Percentiles rank a stretch among this genome's conserved stretches.
phyloP scores from a whole-genome alignment of 2,113 vertebrate species.

The Chaetorhynchus papuensis region DNA sequence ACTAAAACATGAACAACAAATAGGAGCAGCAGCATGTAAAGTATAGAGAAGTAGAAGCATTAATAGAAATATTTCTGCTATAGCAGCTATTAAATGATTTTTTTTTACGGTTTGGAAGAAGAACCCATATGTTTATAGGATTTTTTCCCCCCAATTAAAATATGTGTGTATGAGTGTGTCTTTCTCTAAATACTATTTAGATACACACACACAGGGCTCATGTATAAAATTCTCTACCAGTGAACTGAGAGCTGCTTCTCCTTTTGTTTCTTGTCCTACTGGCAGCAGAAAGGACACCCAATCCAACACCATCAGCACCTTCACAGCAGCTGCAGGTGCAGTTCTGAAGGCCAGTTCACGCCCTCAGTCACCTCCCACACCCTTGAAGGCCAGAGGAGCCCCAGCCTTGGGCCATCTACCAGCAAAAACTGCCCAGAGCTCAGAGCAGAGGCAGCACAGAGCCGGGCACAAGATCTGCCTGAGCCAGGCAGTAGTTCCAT shows the following conservation, averaged over 20 bases:
- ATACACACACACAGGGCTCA: background rate
- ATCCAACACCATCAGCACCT: background rate
- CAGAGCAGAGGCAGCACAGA: background rate
- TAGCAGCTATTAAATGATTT: slow-evolving; percentile 43
- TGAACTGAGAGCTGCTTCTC: background rate
- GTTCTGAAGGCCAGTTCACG: background rate
- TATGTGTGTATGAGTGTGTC: background rate
- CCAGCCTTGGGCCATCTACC: background rate
- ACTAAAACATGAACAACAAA: slow-evolving; percentile 48
- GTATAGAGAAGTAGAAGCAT: slow-evolving; percentile 28
- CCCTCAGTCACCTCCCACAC: background rate
- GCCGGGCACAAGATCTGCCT: background rate
- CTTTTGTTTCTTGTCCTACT: background rate
- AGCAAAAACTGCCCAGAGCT: background rate
- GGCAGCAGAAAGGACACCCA: background rate
- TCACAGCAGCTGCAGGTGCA: background rate
- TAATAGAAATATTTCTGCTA: slow-evolving; percentile 61
- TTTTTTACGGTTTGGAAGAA: slow-evolving; percentile 29
- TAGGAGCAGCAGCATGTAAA: slow-evolving; percentile 48
- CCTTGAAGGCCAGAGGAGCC: accelerated
- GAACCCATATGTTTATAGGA: slow-evolving; percentile 40
- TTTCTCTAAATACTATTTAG: background rate
- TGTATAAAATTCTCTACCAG: background rate
- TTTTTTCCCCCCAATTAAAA: slow-evolving; percentile 3
- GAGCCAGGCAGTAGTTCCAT: accelerated